These are phyloP conservation scores for Cheilosia urbana DNA, from an alignment of 2,888 invertebrate genomes.

Conservation along the genomic window DNA sequence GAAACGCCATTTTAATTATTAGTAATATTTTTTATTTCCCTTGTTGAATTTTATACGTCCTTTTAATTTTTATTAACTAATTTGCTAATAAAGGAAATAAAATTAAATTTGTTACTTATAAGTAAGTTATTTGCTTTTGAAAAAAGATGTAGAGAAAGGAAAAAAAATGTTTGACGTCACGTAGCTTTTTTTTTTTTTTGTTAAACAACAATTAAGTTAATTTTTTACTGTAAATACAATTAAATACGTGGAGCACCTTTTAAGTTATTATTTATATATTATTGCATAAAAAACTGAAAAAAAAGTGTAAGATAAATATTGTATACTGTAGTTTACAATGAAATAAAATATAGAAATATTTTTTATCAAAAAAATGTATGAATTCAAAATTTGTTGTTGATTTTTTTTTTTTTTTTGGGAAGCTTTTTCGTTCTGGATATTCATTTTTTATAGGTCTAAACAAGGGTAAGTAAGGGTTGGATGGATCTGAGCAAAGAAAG, in stretches of 20 bases:
- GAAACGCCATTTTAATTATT: conserved; percentile 56
- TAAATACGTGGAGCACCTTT: conserved; percentile 26
- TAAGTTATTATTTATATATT: conserved; percentile 67
- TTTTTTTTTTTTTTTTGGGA: background rate
- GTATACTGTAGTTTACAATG: conserved; percentile 68
- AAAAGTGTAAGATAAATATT: conserved; percentile 50
- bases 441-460: background rate
- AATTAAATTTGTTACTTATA: conserved; percentile 36
- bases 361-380: conserved; percentile 68
- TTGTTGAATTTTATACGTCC: conserved; percentile 44
- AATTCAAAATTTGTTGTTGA: conserved; percentile 31
- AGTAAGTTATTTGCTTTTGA: conserved; percentile 54
- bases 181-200: conserved; percentile 34
- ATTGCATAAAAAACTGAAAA: background rate
- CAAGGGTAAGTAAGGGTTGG: too few species aligned
- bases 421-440: background rate
- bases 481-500: too few species aligned
- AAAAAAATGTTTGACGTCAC: conserved; percentile 6
- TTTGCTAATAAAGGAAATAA: conserved; percentile 26
- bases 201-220: conserved; percentile 26
- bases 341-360: conserved; percentile 64
- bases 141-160: conserved; percentile 1
- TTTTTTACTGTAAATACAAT: conserved; percentile 49
- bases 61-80: conserved; percentile 38
- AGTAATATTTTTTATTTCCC: conserved; percentile 56